Percentiles rank a stretch among this genome's conserved stretches.
These are phyloP conservation scores for Colossoma macropomum DNA, from an alignment of 2,113 vertebrate genomes.

Conservation along the genomic window DNA sequence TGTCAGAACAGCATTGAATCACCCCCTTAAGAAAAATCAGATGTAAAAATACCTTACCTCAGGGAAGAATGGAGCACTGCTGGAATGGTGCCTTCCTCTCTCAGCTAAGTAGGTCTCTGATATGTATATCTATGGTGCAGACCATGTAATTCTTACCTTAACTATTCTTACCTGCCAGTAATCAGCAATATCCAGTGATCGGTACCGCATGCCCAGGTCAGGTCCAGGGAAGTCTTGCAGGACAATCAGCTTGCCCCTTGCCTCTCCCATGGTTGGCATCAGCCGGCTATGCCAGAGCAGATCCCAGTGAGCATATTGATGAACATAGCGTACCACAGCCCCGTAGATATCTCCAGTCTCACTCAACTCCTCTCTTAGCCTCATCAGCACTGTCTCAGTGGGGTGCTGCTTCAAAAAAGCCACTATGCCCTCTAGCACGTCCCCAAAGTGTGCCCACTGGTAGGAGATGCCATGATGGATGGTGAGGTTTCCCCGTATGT, in stretches of 20 bases:
- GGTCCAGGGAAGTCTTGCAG: slow-evolving; percentile 73
- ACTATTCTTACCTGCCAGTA: slow-evolving; percentile 73
- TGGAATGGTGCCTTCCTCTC: too few species aligned
- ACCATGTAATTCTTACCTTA: too few species aligned
- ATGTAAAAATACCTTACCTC: too few species aligned
- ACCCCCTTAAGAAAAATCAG: too few species aligned
- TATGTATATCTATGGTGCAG: too few species aligned
- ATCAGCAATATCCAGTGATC: slow-evolving; percentile 79
- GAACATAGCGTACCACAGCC: slow-evolving; percentile 73
- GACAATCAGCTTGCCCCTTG: slow-evolving; percentile 78
- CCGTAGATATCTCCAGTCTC: slow-evolving; percentile 70
- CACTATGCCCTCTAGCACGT: slow-evolving; percentile 52
- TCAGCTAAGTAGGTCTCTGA: too few species aligned
- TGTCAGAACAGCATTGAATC: too few species aligned
- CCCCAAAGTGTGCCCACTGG: slow-evolving; percentile 59
- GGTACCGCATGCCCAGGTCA: slow-evolving; percentile 81
- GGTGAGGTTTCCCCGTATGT: slow-evolving; percentile 65
- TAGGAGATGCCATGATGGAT: slow-evolving; percentile 76
- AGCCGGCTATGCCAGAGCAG: slow-evolving; percentile 69
- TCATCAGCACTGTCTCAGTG: slow-evolving; percentile 75
- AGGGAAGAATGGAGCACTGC: too few species aligned
- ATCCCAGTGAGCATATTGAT: slow-evolving; percentile 75
- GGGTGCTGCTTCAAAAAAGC: slow-evolving; percentile 56
- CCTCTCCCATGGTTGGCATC: slow-evolving; percentile 72
- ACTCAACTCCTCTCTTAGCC: slow-evolving; percentile 83